Base-by-base conservation (phyloP, 2,888 invertebrate genomes). In the Drosophila crucigera region DNA sequence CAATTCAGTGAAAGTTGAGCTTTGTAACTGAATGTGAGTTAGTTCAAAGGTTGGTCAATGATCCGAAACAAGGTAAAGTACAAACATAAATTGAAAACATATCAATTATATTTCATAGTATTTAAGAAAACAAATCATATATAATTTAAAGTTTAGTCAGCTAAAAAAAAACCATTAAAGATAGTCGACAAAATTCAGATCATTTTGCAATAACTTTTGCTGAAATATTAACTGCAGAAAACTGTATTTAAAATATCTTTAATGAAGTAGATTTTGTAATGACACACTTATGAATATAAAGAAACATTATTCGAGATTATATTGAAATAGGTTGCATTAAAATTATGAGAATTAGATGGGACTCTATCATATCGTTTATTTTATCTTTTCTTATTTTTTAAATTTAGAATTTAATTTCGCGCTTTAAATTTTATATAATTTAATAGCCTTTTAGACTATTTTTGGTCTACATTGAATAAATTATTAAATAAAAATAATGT, bases 1-100 rank as follows among this genome's bases (percentile, higher is more conserved):
- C 71, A 53, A 78, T 80, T 68, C 73, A 85, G 85, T 84, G 85
- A 85, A 85, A 85, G 85, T 85, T 84, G 70, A 71, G 33, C 50
- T 63, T 37, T 62, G 58, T 5, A 39, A 43, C 47, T 58, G 52
- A 53, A 43, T 54, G 53, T 19, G 37, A 58, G 58, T 41, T 50
- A 39, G 43, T 56, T 60, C 64, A 63, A 73, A 83, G 66, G 59
- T 76, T 84, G 82, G 73, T 72, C 84, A 83, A 82, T 75, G 80
- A 75, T 58, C 72, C 53, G 41, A 39, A 16, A 2, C 22, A 33
- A 31, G 16, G 4, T 6, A 43, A 58, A 43, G 6, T 35, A 35
- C 22, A 31, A 33, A 43, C 22, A 19, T 3, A n/a, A 11, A 52
- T 30, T 30, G 5, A 52, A 52, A 30, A 28, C 19, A 14, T 5